Evolutionary conservation across 2,888 invertebrate species (phyloP).

Genomic region (Plagodis pulveraria): DNA sequence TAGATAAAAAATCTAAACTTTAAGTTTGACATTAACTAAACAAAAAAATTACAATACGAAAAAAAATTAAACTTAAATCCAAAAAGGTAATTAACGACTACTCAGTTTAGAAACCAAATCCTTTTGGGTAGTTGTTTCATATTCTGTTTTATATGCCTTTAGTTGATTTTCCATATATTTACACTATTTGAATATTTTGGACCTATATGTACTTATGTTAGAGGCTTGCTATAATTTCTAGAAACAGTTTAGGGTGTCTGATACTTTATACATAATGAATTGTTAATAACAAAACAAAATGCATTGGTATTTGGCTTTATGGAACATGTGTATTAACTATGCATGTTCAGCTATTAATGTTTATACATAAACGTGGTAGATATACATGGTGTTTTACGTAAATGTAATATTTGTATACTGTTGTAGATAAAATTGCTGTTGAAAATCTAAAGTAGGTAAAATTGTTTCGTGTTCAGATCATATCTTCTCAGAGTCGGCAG

Average conservation of each 20-base stretch:
- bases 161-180: too few species aligned
- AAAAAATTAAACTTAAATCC: too few species aligned
- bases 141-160: too few species aligned
- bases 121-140: too few species aligned
- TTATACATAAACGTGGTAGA: constrained; percentile 65
- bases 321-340: constrained; percentile 71
- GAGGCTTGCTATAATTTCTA: constrained; percentile 36
- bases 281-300: constrained; percentile 79
- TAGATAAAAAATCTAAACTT: neutral
- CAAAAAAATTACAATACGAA: too few species aligned
- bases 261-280: constrained; percentile 53
- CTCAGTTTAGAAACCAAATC: too few species aligned
- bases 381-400: constrained; percentile 59
- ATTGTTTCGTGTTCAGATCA: constrained; percentile 75
- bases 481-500: constrained; percentile 57
- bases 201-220: constrained; percentile 16
- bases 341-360: constrained; percentile 81
- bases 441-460: constrained; percentile 61
- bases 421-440: constrained; percentile 70
- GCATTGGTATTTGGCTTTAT: constrained; percentile 86
- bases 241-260: constrained; percentile 39
- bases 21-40: too few species aligned
- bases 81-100: too few species aligned
- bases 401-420: constrained; percentile 57
- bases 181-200: too few species aligned